Conservation (phyloP, 2,113 vertebrate species). For the Chaetodon trifascialis region DNA sequence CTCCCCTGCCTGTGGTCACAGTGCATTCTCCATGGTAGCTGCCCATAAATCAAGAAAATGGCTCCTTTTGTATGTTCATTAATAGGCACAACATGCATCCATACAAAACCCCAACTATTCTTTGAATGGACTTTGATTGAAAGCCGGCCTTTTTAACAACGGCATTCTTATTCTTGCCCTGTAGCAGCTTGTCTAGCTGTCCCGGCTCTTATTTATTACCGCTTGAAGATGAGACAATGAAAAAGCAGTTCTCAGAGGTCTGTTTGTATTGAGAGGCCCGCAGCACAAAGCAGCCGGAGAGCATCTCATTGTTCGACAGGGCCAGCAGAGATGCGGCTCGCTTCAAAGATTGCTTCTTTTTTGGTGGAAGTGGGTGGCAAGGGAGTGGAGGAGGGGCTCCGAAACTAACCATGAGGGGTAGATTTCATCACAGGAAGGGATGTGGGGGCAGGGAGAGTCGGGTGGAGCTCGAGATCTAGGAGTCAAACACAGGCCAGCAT, state of each 20-base stretch:
- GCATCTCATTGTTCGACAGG: constrained; percentile 64
- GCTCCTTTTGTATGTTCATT: constrained; percentile 95
- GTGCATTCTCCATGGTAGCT: constrained; percentile 89
- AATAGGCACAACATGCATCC: constrained; percentile 97
- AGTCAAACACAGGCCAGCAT: constrained; percentile 72
- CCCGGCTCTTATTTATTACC: constrained; percentile 92
- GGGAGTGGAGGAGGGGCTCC: constrained; percentile 58
- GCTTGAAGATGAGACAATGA: constrained; percentile 92
- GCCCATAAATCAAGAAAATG: constrained; percentile 95
- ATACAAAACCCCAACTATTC: constrained; percentile 93
- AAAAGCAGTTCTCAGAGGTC: constrained; percentile 89
- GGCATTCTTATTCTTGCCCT: constrained; percentile 92
- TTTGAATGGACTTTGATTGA: constrained; percentile 97
- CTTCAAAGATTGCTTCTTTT: constrained; percentile 54
- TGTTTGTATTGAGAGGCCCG: constrained; percentile 90
- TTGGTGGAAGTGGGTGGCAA: constrained; percentile 55
- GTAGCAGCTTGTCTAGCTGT: constrained; percentile 95
- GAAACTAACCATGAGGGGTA: constrained; percentile 31
- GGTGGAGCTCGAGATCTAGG: constrained; percentile 34
- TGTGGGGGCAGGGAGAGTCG: constrained; percentile 43
- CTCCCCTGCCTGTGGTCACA: constrained; percentile 86
- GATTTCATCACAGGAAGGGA: constrained; percentile 69
- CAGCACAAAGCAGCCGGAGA: constrained; percentile 84
- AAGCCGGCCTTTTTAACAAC: constrained; percentile 91
- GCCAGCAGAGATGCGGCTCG: constrained; percentile 33